Evolutionary conservation across 2,888 invertebrate species (phyloP).

Genomic region (Fragum fragum): DNA sequence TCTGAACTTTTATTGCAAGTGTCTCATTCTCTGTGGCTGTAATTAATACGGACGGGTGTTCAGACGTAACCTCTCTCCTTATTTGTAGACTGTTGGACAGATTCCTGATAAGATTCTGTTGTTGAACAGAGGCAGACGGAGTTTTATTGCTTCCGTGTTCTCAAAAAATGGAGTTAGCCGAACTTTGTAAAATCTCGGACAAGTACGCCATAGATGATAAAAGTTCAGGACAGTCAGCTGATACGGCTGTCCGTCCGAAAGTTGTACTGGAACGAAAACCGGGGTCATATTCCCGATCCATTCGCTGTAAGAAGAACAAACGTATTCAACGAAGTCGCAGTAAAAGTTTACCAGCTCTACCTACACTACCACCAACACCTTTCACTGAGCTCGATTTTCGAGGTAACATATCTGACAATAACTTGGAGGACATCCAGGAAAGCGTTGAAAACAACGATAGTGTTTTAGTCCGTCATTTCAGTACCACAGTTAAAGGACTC

Average conservation of each 20-base stretch:
- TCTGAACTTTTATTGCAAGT: not conserved
- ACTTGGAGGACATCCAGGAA: slow-evolving; percentile 22
- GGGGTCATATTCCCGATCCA: slow-evolving; percentile 58
- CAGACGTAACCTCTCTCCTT: not conserved
- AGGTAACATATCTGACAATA: slow-evolving; percentile 22
- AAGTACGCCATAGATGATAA: slow-evolving; percentile 58
- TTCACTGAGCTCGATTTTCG: slow-evolving; percentile 22
- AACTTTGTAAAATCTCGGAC: slow-evolving; percentile 61
- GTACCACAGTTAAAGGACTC: slow-evolving; percentile 96
- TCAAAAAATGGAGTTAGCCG: slow-evolving; percentile 55
- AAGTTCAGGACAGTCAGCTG: not conserved
- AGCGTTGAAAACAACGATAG: slow-evolving; percentile 21
- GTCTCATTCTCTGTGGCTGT: not conserved
- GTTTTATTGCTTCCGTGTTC: not conserved
- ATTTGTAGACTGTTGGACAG: not conserved
- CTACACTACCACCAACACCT: slow-evolving; percentile 43
- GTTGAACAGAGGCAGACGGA: not conserved
- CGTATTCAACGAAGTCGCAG: slow-evolving; percentile 52
- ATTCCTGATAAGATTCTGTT: not conserved
- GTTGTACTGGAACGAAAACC: slow-evolving; percentile 43
- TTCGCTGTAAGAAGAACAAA: slow-evolving; percentile 55
- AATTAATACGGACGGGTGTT: not conserved
- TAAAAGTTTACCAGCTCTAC: slow-evolving; percentile 59
- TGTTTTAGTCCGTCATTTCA: slow-evolving; percentile 91
- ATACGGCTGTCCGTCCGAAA: slow-evolving; percentile 40